These are phyloP conservation scores for Hydractinia echinata DNA, from an alignment of 30 jellyfish, hydroid and myxozoan genomes.

Conservation along the genomic window DNA sequence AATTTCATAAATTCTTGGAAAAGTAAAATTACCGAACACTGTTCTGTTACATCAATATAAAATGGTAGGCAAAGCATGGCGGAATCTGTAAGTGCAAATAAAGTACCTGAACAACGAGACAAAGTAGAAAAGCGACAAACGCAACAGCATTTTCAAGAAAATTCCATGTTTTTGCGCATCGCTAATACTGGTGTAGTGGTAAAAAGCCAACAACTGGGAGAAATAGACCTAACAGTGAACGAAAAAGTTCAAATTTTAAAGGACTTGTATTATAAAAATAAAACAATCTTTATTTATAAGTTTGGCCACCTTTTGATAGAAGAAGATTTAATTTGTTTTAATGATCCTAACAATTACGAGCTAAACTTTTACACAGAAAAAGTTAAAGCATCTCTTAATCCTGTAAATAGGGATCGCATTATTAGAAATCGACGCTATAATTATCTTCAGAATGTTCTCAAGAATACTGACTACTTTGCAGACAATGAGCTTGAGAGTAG, in stretches of 20 bases:
- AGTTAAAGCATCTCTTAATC: neutral
- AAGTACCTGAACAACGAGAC: no score
- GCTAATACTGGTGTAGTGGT: constrained; percentile 17
- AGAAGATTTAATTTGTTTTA: constrained; percentile 10
- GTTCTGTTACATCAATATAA: no score
- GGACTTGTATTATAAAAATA: constrained; percentile 6
- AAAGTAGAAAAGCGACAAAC: no score
- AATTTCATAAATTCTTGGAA: no score
- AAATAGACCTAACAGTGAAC: constrained; percentile 20
- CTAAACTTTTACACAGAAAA: neutral
- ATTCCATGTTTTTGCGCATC: neutral
- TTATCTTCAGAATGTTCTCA: constrained; percentile 8
- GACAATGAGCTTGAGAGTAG: constrained; percentile 23
- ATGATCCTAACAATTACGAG: constrained; percentile 6
- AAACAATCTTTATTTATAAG: constrained; percentile 7
- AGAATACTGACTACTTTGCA: constrained; percentile 18
- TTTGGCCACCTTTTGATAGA: neutral
- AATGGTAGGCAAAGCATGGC: no score
- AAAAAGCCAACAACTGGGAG: constrained; percentile 32
- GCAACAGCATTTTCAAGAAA: no score
- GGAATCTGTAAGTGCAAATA: no score
- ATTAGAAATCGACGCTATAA: constrained; percentile 13
- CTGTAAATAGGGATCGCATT: neutral
- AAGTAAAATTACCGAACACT: no score
- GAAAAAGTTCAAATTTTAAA: constrained; percentile 18